Evolutionary conservation across 2,797 vertebrate genomes (phyloP).

Genomic region (Pogonophryne albipinna): DNA sequence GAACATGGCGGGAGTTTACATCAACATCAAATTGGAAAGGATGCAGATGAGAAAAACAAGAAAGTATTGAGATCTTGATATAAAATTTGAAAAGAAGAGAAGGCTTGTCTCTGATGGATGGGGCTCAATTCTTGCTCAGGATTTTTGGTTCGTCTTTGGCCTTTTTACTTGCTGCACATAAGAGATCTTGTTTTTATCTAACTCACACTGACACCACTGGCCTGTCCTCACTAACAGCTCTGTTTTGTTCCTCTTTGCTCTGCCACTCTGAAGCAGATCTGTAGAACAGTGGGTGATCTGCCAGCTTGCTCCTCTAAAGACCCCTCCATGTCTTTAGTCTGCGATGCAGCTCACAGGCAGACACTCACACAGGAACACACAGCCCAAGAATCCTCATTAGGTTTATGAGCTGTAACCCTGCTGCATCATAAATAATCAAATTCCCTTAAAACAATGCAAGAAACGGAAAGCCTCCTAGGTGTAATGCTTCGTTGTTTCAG

Average conservation of each 20-base stretch:
- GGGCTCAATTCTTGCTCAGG: background rate
- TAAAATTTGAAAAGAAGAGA: background rate
- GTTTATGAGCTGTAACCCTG: conserved; percentile 74
- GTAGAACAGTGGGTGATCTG: conserved; percentile 67
- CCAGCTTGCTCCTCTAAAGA: conserved; percentile 56
- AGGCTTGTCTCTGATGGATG: background rate
- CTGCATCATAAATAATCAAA: conserved; percentile 76
- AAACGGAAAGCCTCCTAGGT: conserved; percentile 50
- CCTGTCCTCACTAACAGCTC: conserved; percentile 35
- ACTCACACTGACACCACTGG: conserved; percentile 28
- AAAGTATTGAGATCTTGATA: background rate
- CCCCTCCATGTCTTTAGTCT: conserved; percentile 57
- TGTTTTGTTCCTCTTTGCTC: conserved; percentile 50
- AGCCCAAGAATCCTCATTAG: conserved; percentile 64
- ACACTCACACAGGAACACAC: conserved; percentile 14
- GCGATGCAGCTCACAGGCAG: conserved; percentile 43
- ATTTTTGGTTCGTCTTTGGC: background rate
- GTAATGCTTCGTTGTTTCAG: conserved; percentile 48
- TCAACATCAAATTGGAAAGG: background rate
- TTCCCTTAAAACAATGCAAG: conserved; percentile 66
- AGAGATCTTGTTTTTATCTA: conserved; percentile 5
- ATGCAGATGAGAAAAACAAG: conserved; percentile 1
- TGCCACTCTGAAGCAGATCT: conserved; percentile 54
- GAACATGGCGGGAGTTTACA: background rate
- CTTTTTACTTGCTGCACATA: conserved; percentile 24